phyloP scores from a whole-genome alignment of 2,113 vertebrate species.

The Neotoma lepida region DNA sequence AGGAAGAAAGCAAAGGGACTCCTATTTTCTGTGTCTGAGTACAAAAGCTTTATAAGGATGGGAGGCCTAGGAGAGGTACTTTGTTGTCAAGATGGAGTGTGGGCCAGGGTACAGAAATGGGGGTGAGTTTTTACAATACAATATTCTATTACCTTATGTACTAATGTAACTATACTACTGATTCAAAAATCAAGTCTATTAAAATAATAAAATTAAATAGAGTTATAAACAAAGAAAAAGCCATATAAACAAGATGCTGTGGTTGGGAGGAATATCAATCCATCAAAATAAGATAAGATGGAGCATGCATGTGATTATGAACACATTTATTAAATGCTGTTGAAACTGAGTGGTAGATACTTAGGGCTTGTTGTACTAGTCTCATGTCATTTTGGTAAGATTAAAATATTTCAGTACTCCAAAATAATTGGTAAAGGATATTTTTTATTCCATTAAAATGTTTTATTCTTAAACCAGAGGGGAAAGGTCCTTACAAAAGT shows the following conservation, averaged over 20 bases:
- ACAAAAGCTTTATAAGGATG: background rate
- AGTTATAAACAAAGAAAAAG: background rate
- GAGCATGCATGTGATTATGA: background rate
- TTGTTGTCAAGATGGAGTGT: background rate
- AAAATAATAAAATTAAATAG: constrained; percentile 45
- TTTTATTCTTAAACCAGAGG: background rate
- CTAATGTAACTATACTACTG: background rate
- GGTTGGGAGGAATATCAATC: background rate
- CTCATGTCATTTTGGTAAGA: constrained; percentile 2
- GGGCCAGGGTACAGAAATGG: background rate
- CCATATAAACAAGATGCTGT: background rate
- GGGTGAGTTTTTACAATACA: background rate
- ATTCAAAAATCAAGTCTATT: constrained; percentile 41
- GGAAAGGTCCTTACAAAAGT: background rate
- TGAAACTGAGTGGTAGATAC: background rate
- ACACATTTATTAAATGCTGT: background rate
- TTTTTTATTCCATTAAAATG: constrained; percentile 15
- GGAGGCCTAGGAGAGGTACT: background rate
- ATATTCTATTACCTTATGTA: background rate
- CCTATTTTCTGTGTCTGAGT: background rate
- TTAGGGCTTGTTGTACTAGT: background rate
- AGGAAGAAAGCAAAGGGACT: background rate
- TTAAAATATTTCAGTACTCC: background rate
- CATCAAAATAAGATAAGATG: background rate
- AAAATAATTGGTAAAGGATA: constrained; percentile 13